Evolutionary conservation across 1,140 invertebrate species (phyloP).

Genomic region (Schlechtendalia chinensis): DNA sequence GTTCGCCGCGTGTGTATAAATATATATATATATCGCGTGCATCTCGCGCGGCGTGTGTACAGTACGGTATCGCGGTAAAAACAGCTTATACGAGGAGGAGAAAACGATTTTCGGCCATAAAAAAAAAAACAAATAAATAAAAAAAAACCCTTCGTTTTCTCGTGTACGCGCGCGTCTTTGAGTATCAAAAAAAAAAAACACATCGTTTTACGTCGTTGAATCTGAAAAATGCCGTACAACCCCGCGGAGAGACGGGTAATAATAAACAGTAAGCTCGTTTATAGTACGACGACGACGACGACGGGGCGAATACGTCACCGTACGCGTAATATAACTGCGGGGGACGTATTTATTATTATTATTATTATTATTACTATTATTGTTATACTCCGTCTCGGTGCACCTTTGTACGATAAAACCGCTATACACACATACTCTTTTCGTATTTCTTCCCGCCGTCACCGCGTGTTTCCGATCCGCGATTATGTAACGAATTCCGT

Average conservation of each 20-base stretch:
- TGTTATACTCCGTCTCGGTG: conserved; percentile 21
- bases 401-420: conserved; percentile 16
- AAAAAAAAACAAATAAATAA: background rate
- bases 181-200: conserved; percentile 28
- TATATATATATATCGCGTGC: background rate
- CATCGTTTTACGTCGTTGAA: conserved; percentile 45
- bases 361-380: too few species aligned
- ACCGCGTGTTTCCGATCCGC: too few species aligned
- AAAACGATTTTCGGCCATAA: conserved; percentile 49
- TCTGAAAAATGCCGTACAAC: conserved; percentile 47
- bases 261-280: conserved; percentile 48
- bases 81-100: conserved; percentile 34
- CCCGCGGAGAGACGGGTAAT: conserved; percentile 39
- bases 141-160: background rate
- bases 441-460: too few species aligned
- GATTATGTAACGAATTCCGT: too few species aligned
- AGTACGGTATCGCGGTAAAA: background rate
- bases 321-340: background rate
- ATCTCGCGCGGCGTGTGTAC: background rate
- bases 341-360: too few species aligned
- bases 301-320: conserved; percentile 25
- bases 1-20: background rate
- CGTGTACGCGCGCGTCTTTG: conserved; percentile 1
- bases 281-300: conserved; percentile 21
- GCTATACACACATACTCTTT: too few species aligned